Evolutionary conservation across 2,113 vertebrate genomes (phyloP), one percentile per base, ranked within the genome.

Genomic region (Burhinus oedicnemus): DNA sequence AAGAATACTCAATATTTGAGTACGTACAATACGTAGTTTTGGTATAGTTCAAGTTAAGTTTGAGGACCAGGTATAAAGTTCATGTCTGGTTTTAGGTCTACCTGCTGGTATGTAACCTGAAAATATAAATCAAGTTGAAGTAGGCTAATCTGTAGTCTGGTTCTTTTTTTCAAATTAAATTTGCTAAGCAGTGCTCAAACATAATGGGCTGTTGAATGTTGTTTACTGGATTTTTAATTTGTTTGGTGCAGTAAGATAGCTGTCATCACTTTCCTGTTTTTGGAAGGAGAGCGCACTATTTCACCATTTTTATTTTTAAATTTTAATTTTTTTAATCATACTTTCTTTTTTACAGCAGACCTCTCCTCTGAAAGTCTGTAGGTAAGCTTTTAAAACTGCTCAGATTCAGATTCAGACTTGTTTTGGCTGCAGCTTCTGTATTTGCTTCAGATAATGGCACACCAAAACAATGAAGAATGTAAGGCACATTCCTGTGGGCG

Each of bases 361-460:
- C 8, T 98, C 98, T 87, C 97, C 95, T 97, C 96, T 98, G 79
- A 99, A 98, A 96, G 76, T 97, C 60, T 96, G 97, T 83, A 98
- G 98, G 98, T 98, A 97, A 97, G 96, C 80, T 96, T 30, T 86
- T 32, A 16, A 88, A 80, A 77, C 20, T 68, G 44, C 74, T 78
- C 29, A 36, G 26, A 78, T 90, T 92, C 62, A 76, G 45, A 80
- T 93, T 96, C 84, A 79, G 76, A 78, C 71, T 94, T 91, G 87
- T 81, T 96, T 89, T 85, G 89, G 49, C 84, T 96, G 70, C 75
- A 72, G 66, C 47, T 89, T 80, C 89, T 90, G 30, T 65, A 82
- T 89, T 92, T 91, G 49, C 58, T 91, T 85, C 89, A 94, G 81
- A 89, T 89, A 94, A 89, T 77, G 58, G 7, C 58, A 75, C 64